phyloP scores from a whole-genome alignment of 2,888 invertebrate genomes.

The Thelaira solivaga region DNA sequence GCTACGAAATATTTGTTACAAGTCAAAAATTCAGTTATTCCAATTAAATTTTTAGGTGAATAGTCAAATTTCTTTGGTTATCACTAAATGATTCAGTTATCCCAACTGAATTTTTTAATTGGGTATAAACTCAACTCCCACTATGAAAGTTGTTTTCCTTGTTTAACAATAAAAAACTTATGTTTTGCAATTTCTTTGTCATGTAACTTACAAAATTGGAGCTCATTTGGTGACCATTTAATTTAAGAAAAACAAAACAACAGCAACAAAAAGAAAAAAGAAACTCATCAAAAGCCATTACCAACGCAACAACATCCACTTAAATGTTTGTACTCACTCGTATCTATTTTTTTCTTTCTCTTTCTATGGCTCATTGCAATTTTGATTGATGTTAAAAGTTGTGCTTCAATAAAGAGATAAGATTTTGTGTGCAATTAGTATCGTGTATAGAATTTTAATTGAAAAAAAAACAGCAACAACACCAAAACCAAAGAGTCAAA shows the following conservation, averaged over 20 bases:
- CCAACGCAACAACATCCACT: neutral
- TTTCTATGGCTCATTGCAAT: neutral
- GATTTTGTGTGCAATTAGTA: constrained; percentile 56
- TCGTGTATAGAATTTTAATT: constrained; percentile 52
- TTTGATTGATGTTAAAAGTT: constrained; percentile 51
- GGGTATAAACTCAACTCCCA: too few relatives aligned
- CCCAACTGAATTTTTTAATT: too few relatives aligned
- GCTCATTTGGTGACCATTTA: constrained; percentile 18
- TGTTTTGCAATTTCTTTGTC: constrained; percentile 16
- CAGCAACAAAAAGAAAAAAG: too few relatives aligned
- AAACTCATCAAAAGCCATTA: neutral
- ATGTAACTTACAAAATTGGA: constrained; percentile 47
- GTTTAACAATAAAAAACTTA: neutral
- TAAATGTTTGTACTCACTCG: neutral
- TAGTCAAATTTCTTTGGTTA: too few relatives aligned
- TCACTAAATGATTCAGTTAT: too few relatives aligned
- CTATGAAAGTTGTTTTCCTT: too few relatives aligned
- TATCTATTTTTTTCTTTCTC: neutral
- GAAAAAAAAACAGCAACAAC: constrained; percentile 51
- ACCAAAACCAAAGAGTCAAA: neutral
- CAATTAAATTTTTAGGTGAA: too few relatives aligned
- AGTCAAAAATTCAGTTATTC: too few relatives aligned
- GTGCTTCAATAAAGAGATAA: constrained; percentile 11
- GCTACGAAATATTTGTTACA: too few relatives aligned
- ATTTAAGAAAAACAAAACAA: too few relatives aligned